Percentiles rank a stretch among this genome's conserved stretches.
Evolutionary conservation across 2,888 invertebrate species (phyloP).

Genomic region (Atrina japonica): DNA sequence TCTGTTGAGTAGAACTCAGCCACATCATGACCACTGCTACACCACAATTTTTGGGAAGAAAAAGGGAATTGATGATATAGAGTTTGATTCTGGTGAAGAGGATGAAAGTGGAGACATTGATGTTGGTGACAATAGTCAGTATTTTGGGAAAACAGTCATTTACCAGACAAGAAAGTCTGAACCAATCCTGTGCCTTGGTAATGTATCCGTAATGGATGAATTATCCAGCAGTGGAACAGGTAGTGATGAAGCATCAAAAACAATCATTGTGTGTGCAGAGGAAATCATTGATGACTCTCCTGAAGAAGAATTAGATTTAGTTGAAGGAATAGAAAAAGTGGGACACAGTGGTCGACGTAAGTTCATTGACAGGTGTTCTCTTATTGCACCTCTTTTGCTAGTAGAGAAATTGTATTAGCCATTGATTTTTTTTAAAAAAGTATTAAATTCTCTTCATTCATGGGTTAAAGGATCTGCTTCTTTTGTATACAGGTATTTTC

Average conservation of each 20-base stretch:
- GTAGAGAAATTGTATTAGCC: too few relatives aligned
- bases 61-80: constrained; percentile 51
- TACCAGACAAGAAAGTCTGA: constrained; percentile 27
- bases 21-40: constrained; percentile 74
- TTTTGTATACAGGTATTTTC: too few relatives aligned
- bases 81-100: constrained; percentile 48
- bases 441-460: too few relatives aligned
- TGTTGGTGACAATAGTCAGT: constrained; percentile 36
- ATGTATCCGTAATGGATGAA: constrained; percentile 47
- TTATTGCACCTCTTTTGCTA: too few relatives aligned
- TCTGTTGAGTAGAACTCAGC: constrained; percentile 64
- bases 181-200: constrained; percentile 44
- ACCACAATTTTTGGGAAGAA: constrained; percentile 74
- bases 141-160: constrained; percentile 33
- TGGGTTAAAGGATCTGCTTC: too few relatives aligned
- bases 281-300: constrained; percentile 40
- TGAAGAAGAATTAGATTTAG: constrained; percentile 23
- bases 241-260: constrained; percentile 45
- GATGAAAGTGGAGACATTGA: constrained; percentile 44
- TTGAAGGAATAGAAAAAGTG: constrained; percentile 21
- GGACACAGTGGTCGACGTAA: constrained; percentile 46
- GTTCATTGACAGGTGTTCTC: constrained; percentile 13
- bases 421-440: too few relatives aligned
- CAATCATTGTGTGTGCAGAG: constrained; percentile 46
- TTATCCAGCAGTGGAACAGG: constrained; percentile 36